Evolutionary conservation across 2,888 invertebrate species (phyloP), one percentile per base, ranked within the genome.

Genomic region (Liodrosophila aerea): DNA sequence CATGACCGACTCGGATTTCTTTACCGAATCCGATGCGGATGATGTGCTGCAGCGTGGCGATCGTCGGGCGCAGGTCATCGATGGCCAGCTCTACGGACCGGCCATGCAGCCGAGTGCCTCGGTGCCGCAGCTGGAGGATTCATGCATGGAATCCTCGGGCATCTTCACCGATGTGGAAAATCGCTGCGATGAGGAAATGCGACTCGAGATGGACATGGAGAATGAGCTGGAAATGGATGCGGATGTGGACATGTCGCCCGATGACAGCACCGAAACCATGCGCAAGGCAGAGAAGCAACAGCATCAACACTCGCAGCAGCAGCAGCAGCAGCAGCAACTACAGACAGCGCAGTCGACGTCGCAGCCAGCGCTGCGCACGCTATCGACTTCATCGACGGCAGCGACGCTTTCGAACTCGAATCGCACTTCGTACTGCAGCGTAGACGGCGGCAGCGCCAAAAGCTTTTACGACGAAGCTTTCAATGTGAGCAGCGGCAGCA

Each of bases 1-100:
- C 1, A 95, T 96, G 96, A 96, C 96, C 0, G 97, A 97, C 90
- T 97, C 96, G 0, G 97, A 96, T 89, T 96, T 96, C 90, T 96
- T 95, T 87, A 96, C 96, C 4, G 96, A 96, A 90, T 96, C 96
- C 85, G 97, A 96, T 89, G 96, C 96, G 1, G 96, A 97, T 89
- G 95, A 94, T 46, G 84, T 90, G 5, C 76, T 89, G 56, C 94
- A 95, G 88, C 92, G 94, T 58, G 93, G 94, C 11, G 95, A 96
- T 84, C 91, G 95, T 29, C 92, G 92, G 56, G 95, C 95, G 4
- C 95, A 96, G 90, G 95, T 96, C 3, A 97, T 97, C 64, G 97
- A 97, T 88, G 97, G 97, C 1, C 96, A 96, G 29, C 90, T 97
- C n/a, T 97, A 97, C 87, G 95, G 95, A 45, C 91, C 92, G 33